These are phyloP conservation scores for Xylota segnis DNA, from an alignment of 2,888 invertebrate species.

Conservation along the genomic window DNA sequence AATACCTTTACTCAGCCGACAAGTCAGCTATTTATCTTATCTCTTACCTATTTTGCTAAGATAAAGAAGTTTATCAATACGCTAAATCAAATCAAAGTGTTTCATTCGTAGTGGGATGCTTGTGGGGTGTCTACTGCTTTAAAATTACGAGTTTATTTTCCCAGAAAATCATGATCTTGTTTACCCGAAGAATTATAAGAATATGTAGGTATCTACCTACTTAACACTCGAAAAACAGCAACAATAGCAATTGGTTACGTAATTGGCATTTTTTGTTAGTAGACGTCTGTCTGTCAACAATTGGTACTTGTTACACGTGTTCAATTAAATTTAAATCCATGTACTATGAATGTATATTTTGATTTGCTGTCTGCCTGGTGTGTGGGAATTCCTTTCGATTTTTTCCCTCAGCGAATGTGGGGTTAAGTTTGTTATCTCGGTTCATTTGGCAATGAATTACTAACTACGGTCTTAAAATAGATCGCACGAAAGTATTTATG, in stretches of 20 bases:
- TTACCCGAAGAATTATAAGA: background rate
- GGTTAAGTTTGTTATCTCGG: background rate
- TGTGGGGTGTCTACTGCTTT: background rate
- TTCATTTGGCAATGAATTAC: background rate
- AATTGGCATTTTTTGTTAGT: background rate
- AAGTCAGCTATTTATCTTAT: conserved; percentile 3
- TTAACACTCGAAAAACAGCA: background rate
- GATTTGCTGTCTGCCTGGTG: background rate
- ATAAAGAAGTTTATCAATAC: conserved; percentile 2
- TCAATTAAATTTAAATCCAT: background rate
- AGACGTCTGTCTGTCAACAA: background rate
- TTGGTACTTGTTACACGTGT: background rate
- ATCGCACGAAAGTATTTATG: background rate
- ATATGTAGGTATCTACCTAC: no score
- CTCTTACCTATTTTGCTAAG: background rate
- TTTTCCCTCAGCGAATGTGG: background rate
- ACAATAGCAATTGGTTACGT: background rate
- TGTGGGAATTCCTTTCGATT: background rate
- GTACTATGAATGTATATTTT: background rate
- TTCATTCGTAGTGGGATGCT: background rate
- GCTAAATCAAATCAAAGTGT: background rate
- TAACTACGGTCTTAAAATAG: background rate
- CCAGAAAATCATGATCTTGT: background rate
- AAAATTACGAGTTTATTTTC: background rate
- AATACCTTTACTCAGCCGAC: background rate